A percentile compares a stretch with the other conserved stretches of the same genome.
phyloP scores from a whole-genome alignment of 2,888 invertebrate species.

The Sclerodermus sp. region DNA sequence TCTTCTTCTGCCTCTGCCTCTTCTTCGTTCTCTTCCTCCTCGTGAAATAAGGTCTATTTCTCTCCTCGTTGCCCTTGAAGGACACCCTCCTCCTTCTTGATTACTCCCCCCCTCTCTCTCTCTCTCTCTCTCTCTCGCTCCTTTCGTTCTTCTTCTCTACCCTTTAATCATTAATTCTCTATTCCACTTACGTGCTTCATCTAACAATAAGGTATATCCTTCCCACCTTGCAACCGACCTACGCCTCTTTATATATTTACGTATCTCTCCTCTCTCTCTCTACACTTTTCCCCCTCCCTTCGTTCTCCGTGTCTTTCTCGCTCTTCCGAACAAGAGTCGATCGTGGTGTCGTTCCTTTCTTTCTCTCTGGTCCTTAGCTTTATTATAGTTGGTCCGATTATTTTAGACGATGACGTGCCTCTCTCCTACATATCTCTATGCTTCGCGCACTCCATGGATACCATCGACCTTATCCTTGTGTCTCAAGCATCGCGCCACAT shows the following conservation, averaged over 20 bases:
- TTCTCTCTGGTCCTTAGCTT: conserved; percentile 15
- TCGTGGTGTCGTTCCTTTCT: conserved; percentile 17
- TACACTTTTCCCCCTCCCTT: conserved; percentile 6
- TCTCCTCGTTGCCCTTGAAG: too few species aligned
- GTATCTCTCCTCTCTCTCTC: background rate
- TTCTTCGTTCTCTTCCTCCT: too few species aligned
- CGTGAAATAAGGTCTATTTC: too few species aligned
- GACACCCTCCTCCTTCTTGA: background rate
- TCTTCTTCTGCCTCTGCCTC: conserved; percentile 1
- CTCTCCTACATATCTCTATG: conserved; percentile 23
- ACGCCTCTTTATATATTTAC: too few species aligned
- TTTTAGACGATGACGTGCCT: conserved; percentile 50
- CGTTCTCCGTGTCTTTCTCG: background rate
- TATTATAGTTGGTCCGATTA: conserved; percentile 39
- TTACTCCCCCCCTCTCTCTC: background rate
- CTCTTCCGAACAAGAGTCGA: conserved; percentile 15
- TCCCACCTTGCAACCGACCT: too few species aligned
- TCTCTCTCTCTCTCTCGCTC: conserved; percentile 8
- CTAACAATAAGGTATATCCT: too few species aligned
- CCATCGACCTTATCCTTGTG: background rate
- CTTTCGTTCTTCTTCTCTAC: background rate
- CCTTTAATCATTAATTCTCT: too few species aligned
- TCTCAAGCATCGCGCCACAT: background rate
- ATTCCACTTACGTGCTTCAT: too few species aligned
- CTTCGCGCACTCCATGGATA: conserved; percentile 2